Conservation (phyloP, 2,113 vertebrate genomes). For the Rhynchomys soricoides region DNA sequence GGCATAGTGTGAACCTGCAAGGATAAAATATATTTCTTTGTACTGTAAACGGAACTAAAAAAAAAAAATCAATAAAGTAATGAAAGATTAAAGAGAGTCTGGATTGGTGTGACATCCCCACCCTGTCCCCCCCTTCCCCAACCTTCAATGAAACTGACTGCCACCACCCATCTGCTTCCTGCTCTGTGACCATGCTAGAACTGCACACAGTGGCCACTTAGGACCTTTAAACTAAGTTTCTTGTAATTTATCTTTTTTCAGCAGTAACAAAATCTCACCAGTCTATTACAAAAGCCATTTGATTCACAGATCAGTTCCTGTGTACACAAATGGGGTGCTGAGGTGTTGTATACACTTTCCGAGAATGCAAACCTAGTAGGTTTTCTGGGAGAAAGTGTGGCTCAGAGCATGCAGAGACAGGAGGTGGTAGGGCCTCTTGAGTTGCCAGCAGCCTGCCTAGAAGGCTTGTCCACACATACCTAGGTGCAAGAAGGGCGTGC, state of each 20-base stretch:
- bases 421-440: not conserved
- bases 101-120: too few relatives aligned
- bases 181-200: not conserved
- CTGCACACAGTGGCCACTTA: not conserved
- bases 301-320: not conserved
- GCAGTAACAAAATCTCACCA: not conserved
- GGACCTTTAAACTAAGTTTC: not conserved
- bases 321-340: not conserved
- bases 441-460: not conserved
- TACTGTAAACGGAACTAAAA: not conserved
- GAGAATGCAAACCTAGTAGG: not conserved
- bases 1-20: too few relatives aligned
- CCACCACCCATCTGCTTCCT: not conserved
- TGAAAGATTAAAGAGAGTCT: not conserved
- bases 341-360: not conserved
- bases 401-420: not conserved
- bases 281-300: not conserved
- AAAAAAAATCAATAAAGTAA: not conserved
- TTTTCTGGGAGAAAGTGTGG: constrained; percentile 16
- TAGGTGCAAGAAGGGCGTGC: not conserved
- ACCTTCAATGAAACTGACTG: not conserved
- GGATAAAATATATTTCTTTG: not conserved
- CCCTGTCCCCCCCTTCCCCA: not conserved
- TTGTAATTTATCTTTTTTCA: not conserved
- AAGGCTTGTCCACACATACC: not conserved